Conservation (phyloP, 2,113 vertebrate genomes). For the Xerus inauris region DNA sequence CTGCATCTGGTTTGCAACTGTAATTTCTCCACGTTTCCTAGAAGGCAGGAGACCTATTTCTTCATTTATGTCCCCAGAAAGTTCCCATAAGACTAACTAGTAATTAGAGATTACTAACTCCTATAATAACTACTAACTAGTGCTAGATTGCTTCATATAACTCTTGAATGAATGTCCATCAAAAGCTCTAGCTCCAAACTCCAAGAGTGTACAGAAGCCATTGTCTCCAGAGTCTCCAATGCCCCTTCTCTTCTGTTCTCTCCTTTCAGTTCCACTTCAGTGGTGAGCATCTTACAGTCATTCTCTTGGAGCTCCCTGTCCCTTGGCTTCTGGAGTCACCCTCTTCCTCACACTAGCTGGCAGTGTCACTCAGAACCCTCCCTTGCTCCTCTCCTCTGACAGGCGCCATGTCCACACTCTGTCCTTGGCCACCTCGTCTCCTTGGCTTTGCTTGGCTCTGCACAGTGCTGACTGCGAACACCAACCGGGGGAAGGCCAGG, state of each 20-base stretch:
- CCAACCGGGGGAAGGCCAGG: background rate
- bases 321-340: background rate
- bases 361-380: too few relatives aligned
- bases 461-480: fast-evolving
- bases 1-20: background rate
- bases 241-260: background rate
- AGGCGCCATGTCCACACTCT: fast-evolving
- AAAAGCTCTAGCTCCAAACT: background rate
- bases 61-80: background rate
- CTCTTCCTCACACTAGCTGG: background rate
- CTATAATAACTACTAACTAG: background rate
- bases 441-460: background rate
- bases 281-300: fast-evolving
- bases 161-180: background rate
- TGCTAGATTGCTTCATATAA: background rate
- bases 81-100: background rate
- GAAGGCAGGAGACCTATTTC: background rate
- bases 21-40: background rate
- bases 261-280: background rate
- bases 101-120: background rate
- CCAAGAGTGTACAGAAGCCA: background rate
- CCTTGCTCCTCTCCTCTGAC: background rate
- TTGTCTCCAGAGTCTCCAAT: background rate
- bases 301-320: background rate
- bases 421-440: too few relatives aligned